phyloP scores from a whole-genome alignment of 2,113 vertebrate species.

The Bujurquina vittata region DNA sequence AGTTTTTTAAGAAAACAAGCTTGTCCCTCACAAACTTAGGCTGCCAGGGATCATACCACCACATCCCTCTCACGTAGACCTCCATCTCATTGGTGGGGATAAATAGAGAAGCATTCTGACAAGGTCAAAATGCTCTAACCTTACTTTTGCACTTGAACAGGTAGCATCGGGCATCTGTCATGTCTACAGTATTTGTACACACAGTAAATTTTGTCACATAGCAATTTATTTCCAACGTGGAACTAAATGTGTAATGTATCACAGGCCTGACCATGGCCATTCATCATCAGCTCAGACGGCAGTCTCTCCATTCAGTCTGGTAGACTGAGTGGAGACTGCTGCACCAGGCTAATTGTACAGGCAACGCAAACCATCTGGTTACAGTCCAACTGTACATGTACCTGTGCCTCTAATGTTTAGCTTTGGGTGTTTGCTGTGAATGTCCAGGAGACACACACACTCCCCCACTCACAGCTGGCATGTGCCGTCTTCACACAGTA shows the following conservation, averaged over 20 bases:
- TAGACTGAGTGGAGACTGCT: neutral
- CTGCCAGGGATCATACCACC: constrained; percentile 34
- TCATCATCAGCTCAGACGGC: constrained; percentile 9
- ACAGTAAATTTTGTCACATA: neutral
- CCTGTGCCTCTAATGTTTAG: constrained; percentile 49
- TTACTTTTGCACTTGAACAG: constrained; percentile 25
- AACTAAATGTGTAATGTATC: constrained; percentile 2
- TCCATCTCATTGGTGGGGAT: constrained; percentile 27
- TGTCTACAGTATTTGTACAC: constrained; percentile 2
- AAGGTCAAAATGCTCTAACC: constrained; percentile 48
- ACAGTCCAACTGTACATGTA: constrained; percentile 25
- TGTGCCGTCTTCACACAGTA: constrained; percentile 63
- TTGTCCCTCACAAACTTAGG: constrained; percentile 4
- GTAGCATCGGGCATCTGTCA: constrained; percentile 1
- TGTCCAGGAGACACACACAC: constrained; percentile 32
- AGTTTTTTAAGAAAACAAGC: constrained; percentile 65
- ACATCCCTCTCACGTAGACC: constrained; percentile 22
- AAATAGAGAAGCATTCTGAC: constrained; percentile 7
- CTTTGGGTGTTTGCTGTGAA: constrained; percentile 70
- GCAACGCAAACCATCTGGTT: neutral
- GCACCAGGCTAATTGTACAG: neutral
- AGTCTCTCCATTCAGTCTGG: constrained; percentile 26
- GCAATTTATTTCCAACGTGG: neutral
- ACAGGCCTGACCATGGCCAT: neutral
- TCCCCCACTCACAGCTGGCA: constrained; percentile 56